A percentile compares a stretch with the other conserved stretches of the same genome.
Evolutionary conservation across 2,797 vertebrate species (phyloP).

Genomic region (Pelodytes ibericus): DNA sequence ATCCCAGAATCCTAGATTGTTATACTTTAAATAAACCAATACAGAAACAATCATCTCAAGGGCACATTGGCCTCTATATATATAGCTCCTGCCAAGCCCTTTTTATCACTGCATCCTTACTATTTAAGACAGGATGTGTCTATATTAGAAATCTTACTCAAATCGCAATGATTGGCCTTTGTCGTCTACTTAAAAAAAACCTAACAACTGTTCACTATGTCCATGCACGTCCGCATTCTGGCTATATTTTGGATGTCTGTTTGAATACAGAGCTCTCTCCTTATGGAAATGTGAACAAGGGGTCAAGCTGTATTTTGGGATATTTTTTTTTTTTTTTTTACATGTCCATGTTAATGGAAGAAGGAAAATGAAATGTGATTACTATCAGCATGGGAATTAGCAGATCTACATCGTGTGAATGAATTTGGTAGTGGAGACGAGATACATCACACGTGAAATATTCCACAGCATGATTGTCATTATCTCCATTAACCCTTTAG

Average conservation of each 20-base stretch:
- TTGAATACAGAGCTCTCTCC: constrained; percentile 47
- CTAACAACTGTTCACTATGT: constrained; percentile 56
- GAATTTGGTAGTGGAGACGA: constrained; percentile 5
- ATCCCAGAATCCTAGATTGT: constrained; percentile 31
- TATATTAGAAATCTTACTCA: constrained; percentile 53
- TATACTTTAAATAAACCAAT: constrained; percentile 42
- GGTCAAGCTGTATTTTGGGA: constrained; percentile 52
- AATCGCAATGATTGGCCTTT: constrained; percentile 41
- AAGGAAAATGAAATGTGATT: constrained; percentile 26
- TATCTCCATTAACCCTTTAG: too few species aligned
- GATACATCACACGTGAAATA: constrained; percentile 12
- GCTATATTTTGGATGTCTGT: constrained; percentile 48
- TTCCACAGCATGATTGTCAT: not conserved
- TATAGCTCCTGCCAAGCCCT: constrained; percentile 51
- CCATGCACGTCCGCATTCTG: constrained; percentile 45
- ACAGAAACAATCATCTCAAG: constrained; percentile 35
- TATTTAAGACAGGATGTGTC: constrained; percentile 49
- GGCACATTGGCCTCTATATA: constrained; percentile 50
- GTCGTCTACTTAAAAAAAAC: constrained; percentile 45
- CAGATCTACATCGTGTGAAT: not conserved
- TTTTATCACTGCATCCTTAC: constrained; percentile 53
- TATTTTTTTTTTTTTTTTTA: constrained; percentile 34
- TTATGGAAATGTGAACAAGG: constrained; percentile 53
- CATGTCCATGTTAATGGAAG: constrained; percentile 1
- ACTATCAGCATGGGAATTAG: constrained; percentile 52